Conservation (phyloP, 1,140 invertebrate species). For the Temnothorax curvispinosus region DNA sequence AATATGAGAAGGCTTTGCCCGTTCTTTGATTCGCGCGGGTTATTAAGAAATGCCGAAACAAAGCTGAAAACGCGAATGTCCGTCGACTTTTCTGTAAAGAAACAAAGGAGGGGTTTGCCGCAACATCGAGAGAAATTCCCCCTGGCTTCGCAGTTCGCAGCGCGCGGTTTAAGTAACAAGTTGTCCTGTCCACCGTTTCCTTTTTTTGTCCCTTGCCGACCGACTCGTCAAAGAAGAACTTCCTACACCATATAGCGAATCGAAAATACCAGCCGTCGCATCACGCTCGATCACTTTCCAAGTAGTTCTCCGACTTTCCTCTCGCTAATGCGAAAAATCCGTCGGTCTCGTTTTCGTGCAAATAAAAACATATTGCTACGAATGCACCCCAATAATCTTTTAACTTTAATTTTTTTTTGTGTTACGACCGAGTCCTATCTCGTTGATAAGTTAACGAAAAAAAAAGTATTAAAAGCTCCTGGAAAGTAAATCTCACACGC, state of each 20-base stretch:
- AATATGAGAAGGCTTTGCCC: constrained; percentile 28
- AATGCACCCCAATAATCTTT: not conserved
- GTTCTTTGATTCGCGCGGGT: constrained; percentile 62
- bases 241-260: constrained; percentile 37
- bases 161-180: constrained; percentile 82
- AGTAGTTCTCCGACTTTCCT: constrained; percentile 40
- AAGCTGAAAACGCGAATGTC: constrained; percentile 76
- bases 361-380: constrained; percentile 7
- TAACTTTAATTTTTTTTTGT: not conserved
- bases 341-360: not conserved
- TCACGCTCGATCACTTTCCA: constrained; percentile 46
- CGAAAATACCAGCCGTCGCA: constrained; percentile 58
- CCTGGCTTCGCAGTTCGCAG: constrained; percentile 61
- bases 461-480: not conserved
- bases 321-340: constrained; percentile 10
- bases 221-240: constrained; percentile 79
- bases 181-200: constrained; percentile 70
- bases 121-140: constrained; percentile 58
- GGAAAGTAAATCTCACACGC: not conserved
- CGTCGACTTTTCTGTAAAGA: constrained; percentile 76
- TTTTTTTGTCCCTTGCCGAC: constrained; percentile 70
- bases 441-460: not conserved
- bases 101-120: constrained; percentile 76
- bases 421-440: not conserved
- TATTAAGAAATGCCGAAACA: constrained; percentile 82